phyloP scores from a whole-genome alignment of 2,888 invertebrate genomes.

The Arrhopalites spinosus region DNA sequence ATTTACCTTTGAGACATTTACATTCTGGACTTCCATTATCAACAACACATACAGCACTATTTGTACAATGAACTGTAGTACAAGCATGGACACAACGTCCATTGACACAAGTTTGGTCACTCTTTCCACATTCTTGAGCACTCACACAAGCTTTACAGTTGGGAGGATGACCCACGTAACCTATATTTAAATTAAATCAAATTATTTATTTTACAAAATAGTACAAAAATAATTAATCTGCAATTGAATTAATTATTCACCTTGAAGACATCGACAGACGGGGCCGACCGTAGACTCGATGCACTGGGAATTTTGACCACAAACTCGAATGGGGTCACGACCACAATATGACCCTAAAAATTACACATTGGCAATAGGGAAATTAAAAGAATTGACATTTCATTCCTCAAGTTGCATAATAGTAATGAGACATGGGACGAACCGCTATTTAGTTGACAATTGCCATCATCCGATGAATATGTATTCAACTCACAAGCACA shows the following conservation, averaged over 20 bases:
- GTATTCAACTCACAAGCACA: slow-evolving; percentile 55
- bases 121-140: slow-evolving; percentile 54
- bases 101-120: slow-evolving; percentile 55
- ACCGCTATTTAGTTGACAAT: slow-evolving; percentile 54
- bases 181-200: slow-evolving; percentile 24
- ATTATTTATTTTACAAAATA: neutral
- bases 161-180: slow-evolving; percentile 54
- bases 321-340: slow-evolving; percentile 54
- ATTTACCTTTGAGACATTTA: slow-evolving; percentile 41
- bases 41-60: slow-evolving; percentile 55
- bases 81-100: slow-evolving; percentile 56
- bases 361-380: neutral
- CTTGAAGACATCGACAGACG: slow-evolving; percentile 44
- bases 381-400: no score
- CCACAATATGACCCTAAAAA: slow-evolving; percentile 54
- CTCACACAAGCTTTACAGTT: slow-evolving; percentile 55
- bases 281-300: slow-evolving; percentile 55
- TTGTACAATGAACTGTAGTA: slow-evolving; percentile 52
- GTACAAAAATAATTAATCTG: no score
- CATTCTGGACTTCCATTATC: slow-evolving; percentile 52
- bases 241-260: neutral
- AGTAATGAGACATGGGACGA: no score
- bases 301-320: slow-evolving; percentile 55
- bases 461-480: slow-evolving; percentile 55
- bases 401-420: neutral